Evolutionary conservation across 2,888 invertebrate genomes (phyloP).

Genomic region (Molanna angustata): DNA sequence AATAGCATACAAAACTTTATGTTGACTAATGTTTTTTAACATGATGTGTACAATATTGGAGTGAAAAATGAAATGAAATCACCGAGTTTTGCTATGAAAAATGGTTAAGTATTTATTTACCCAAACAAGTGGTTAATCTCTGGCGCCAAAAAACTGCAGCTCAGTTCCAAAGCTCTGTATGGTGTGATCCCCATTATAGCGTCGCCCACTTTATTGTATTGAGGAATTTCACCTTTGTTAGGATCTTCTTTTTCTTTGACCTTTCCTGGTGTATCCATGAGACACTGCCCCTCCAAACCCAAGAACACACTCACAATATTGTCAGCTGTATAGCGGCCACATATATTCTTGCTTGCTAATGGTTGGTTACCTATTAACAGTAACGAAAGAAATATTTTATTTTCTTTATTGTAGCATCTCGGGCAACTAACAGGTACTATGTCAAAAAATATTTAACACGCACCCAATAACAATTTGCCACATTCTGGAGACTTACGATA

Average conservation of each 20-base stretch:
- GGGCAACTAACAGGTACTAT: too few relatives aligned
- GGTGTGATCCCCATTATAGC: neutral
- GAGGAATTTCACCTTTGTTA: slow-evolving; percentile 5
- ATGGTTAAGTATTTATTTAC: too few relatives aligned
- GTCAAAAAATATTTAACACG: too few relatives aligned
- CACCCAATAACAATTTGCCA: too few relatives aligned
- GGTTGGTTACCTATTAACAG: slow-evolving; percentile 12
- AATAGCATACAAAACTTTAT: too few relatives aligned
- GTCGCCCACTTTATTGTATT: slow-evolving; percentile 5
- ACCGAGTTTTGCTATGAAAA: too few relatives aligned
- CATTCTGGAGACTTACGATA: too few relatives aligned
- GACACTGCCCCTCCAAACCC: slow-evolving; percentile 18
- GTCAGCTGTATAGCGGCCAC: slow-evolving; percentile 12
- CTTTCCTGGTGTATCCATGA: slow-evolving; percentile 1
- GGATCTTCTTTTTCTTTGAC: neutral
- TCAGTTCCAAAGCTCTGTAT: slow-evolving; percentile 5
- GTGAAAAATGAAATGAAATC: too few relatives aligned
- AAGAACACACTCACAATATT: slow-evolving; percentile 14
- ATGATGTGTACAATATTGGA: too few relatives aligned
- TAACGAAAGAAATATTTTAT: too few relatives aligned
- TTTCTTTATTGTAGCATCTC: too few relatives aligned
- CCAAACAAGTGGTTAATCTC: slow-evolving; percentile 14
- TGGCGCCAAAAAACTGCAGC: slow-evolving; percentile 11
- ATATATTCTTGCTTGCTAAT: slow-evolving; percentile 11
- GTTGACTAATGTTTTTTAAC: too few relatives aligned